Conservation (phyloP, 2,113 vertebrate genomes). For the Limanda limanda region DNA sequence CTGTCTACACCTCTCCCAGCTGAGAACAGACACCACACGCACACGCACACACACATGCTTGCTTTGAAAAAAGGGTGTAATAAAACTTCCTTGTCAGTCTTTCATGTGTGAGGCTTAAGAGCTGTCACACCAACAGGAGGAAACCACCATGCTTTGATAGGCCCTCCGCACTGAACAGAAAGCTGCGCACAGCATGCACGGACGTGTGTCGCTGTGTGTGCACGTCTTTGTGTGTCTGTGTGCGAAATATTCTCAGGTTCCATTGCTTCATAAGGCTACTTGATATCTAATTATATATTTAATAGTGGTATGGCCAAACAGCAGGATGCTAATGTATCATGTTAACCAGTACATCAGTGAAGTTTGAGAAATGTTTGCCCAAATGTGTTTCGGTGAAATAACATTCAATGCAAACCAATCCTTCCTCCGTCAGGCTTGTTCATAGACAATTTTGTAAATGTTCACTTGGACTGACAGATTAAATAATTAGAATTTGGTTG, state of each 20-base stretch:
- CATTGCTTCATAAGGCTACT: constrained; percentile 14
- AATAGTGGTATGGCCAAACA: background rate
- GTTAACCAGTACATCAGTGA: background rate
- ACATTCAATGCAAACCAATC: background rate
- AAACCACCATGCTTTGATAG: constrained; percentile 69
- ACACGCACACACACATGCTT: constrained; percentile 19
- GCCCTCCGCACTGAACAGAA: constrained; percentile 38
- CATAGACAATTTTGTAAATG: background rate
- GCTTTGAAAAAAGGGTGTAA: constrained; percentile 58
- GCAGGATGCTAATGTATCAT: background rate
- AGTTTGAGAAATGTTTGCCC: background rate
- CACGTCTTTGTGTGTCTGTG: constrained; percentile 24
- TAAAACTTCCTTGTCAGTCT: constrained; percentile 72
- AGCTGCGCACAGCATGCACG: constrained; percentile 42
- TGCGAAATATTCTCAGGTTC: constrained; percentile 20
- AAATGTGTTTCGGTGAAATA: too few species aligned
- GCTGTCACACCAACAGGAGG: constrained; percentile 63
- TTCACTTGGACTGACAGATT: too few species aligned
- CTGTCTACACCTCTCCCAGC: constrained; percentile 62
- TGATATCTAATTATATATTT: constrained; percentile 14
- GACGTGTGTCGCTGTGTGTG: constrained; percentile 39
- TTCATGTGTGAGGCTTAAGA: constrained; percentile 75
- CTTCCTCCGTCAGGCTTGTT: background rate
- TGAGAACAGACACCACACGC: constrained; percentile 34
- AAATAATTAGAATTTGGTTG: background rate